Percentiles rank a stretch among this genome's conserved stretches.
These are phyloP conservation scores for Spodoptera frugiperda DNA, from an alignment of 1,140 invertebrate genomes.

Conservation along the genomic window DNA sequence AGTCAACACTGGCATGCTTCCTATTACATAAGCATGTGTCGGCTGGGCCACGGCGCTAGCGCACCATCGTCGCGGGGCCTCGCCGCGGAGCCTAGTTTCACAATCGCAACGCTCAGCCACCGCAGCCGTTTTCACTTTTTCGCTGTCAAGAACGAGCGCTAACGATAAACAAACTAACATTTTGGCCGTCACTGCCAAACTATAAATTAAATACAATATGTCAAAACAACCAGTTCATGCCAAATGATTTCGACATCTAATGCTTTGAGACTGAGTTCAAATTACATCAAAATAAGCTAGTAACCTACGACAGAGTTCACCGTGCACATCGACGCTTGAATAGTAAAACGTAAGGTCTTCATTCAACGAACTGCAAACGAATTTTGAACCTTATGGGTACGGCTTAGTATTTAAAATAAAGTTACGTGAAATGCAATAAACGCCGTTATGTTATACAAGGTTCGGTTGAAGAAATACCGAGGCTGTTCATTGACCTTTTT, in stretches of 20 bases:
- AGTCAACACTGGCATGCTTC: conserved; percentile 54
- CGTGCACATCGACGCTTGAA: conserved; percentile 59
- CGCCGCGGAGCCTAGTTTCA: conserved; percentile 77
- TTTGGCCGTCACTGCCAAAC: conserved; percentile 76
- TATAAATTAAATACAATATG: conserved; percentile 51
- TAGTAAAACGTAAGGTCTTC: conserved; percentile 69
- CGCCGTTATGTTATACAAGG: conserved; percentile 67
- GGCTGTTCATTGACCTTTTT: conserved; percentile 85
- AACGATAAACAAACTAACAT: conserved; percentile 85
- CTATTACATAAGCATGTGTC: conserved; percentile 62
- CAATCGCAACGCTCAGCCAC: conserved; percentile 81
- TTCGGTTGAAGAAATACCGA: conserved; percentile 81
- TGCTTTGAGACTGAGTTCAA: conserved; percentile 63
- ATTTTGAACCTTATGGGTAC: conserved; percentile 72
- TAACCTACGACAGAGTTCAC: conserved; percentile 64
- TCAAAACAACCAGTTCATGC: conserved; percentile 55
- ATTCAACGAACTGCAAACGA: conserved; percentile 54
- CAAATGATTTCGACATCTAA: conserved; percentile 63
- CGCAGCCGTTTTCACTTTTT: conserved; percentile 85
- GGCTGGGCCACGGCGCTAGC: conserved; percentile 48
- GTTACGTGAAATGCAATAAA: conserved; percentile 55
- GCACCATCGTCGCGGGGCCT: conserved; percentile 64
- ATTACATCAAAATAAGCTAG: conserved; percentile 60
- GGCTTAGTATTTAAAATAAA: conserved; percentile 65
- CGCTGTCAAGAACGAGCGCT: conserved; percentile 84